Conservation (phyloP, 37 sponge, comb jelly and placozoan species). For the Bolinopsis microptera region DNA sequence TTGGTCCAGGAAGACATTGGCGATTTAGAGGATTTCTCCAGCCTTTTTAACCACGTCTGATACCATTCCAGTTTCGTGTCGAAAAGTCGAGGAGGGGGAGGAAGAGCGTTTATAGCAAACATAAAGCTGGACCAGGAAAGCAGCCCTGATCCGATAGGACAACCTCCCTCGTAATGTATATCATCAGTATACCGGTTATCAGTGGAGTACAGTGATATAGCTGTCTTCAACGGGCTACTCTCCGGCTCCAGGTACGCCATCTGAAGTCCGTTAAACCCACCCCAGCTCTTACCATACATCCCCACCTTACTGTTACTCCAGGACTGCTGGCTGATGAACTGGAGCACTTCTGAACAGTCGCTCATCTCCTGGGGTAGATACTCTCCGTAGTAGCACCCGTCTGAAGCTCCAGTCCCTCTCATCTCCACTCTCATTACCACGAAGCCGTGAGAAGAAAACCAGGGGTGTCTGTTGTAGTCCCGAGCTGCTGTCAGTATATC, state of each 20-base stretch:
- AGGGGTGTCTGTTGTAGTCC: conserved; percentile 42
- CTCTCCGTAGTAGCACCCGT: conserved; percentile 37
- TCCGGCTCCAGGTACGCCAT: conserved; percentile 34
- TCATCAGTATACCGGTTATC: conserved; percentile 52
- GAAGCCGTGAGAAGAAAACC: conserved; percentile 62
- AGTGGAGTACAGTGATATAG: conserved; percentile 42
- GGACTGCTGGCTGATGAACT: neutral
- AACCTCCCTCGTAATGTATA: conserved; percentile 32
- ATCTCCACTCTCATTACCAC: conserved; percentile 38
- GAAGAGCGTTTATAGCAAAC: neutral
- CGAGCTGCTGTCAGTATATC: conserved; percentile 1
- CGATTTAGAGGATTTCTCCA: neutral
- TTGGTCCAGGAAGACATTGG: neutral
- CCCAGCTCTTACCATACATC: conserved; percentile 66
- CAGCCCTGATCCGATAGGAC: neutral
- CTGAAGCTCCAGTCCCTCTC: conserved; percentile 22
- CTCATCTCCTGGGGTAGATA: neutral
- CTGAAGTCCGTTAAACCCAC: conserved; percentile 59
- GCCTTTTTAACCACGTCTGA: neutral
- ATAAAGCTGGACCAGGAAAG: conserved; percentile 10
- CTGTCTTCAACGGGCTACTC: conserved; percentile 45
- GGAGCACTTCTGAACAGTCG: conserved; percentile 8
- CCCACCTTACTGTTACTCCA: conserved; percentile 58
- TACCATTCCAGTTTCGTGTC: neutral
- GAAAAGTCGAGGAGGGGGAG: conserved; percentile 1